Conservation (phyloP, 2,113 vertebrate species). For the Melanotaenia duboulayi region DNA sequence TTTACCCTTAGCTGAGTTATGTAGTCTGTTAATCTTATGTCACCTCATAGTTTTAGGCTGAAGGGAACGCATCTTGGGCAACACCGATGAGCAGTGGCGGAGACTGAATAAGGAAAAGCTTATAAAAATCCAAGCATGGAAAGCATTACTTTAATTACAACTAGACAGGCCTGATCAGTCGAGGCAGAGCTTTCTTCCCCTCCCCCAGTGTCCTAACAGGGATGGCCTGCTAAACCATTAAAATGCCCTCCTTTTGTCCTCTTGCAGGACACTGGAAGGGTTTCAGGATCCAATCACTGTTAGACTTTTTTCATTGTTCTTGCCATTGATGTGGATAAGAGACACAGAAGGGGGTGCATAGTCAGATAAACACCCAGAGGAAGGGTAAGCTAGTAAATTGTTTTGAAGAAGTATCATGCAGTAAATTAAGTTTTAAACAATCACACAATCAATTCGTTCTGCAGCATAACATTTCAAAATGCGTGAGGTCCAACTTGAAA, state of each 20-base stretch:
- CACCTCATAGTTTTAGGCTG: constrained; percentile 31
- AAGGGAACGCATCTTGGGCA: constrained; percentile 2
- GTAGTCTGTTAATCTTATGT: constrained; percentile 43
- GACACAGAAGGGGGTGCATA: constrained; percentile 17
- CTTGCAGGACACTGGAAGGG: constrained; percentile 31
- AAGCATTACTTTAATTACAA: constrained; percentile 54
- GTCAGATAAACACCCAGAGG: constrained; percentile 11
- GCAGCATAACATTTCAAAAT: no score
- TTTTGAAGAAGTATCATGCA: not conserved
- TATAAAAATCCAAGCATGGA: constrained; percentile 44
- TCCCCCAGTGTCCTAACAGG: constrained; percentile 41
- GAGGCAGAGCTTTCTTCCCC: constrained; percentile 41
- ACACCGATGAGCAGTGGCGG: constrained; percentile 34
- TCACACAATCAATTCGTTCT: not conserved
- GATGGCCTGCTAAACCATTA: constrained; percentile 58
- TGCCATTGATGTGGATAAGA: constrained; percentile 49
- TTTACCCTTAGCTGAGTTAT: constrained; percentile 34
- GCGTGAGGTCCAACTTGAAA: no score
- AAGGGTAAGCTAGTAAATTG: constrained; percentile 5
- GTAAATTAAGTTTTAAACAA: not conserved
- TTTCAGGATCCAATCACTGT: constrained; percentile 42
- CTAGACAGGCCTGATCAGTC: constrained; percentile 44
- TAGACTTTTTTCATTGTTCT: constrained; percentile 48
- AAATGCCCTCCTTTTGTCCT: constrained; percentile 69
- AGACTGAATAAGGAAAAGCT: constrained; percentile 2